phyloP scores from a whole-genome alignment of 1,140 invertebrate genomes.

The Cyclina sinensis region DNA sequence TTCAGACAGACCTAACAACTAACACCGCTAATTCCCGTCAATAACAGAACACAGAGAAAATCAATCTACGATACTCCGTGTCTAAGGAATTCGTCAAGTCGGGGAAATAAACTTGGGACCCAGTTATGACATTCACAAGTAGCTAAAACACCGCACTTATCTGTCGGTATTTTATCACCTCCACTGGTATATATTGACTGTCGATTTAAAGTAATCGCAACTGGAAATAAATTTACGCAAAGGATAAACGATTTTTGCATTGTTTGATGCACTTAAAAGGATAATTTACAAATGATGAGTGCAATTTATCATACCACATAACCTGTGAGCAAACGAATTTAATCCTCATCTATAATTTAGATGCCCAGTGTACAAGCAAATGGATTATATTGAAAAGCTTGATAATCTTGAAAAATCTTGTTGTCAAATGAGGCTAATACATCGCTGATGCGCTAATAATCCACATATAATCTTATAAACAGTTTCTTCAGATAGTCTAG shows the following conservation, averaged over 20 bases:
- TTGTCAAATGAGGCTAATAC: constrained; percentile 68
- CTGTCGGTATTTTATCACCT: constrained; percentile 65
- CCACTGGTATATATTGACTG: constrained; percentile 44
- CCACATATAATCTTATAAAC: constrained; percentile 33
- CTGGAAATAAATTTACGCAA: neutral
- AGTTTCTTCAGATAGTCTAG: neutral
- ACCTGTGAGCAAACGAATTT: constrained; percentile 47
- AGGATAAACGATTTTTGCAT: constrained; percentile 41
- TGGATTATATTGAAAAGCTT: constrained; percentile 39
- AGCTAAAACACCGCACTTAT: constrained; percentile 66
- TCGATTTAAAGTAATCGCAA: constrained; percentile 25
- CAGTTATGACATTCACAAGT: constrained; percentile 61
- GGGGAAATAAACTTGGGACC: constrained; percentile 18
- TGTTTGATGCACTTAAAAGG: constrained; percentile 43
- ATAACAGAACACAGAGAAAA: constrained; percentile 54
- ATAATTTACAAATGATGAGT: constrained; percentile 71
- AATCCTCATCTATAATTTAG: constrained; percentile 66
- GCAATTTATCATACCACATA: constrained; percentile 63
- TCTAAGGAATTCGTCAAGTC: constrained; percentile 52
- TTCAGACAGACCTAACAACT: constrained; percentile 50
- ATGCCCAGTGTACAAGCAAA: constrained; percentile 52
- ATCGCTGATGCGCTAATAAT: constrained; percentile 18
- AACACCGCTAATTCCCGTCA: constrained; percentile 62
- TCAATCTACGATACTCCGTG: constrained; percentile 62
- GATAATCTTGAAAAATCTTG: constrained; percentile 57